These are phyloP conservation scores for Clarias laeviceps DNA, from an alignment of 2,797 vertebrate species.

Conservation along the genomic window DNA sequence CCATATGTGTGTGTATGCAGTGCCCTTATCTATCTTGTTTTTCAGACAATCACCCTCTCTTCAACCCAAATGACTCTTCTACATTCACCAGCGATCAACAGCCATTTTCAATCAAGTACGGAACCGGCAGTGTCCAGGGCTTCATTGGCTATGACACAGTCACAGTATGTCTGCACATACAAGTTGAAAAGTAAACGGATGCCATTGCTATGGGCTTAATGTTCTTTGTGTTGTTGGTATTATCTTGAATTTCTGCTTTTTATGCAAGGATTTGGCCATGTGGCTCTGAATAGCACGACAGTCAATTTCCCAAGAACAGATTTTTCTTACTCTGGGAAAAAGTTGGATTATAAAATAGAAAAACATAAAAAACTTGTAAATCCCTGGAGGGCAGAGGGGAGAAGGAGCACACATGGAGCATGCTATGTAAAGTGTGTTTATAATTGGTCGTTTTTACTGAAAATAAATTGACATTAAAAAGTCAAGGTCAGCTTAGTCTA, in stretches of 20 bases:
- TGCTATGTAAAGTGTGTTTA: neutral
- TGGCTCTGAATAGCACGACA: neutral
- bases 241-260: neutral
- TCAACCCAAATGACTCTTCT: constrained; percentile 48
- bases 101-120: constrained; percentile 49
- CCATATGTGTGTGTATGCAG: no score
- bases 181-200: neutral
- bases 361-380: neutral
- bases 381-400: neutral
- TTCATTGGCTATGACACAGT: constrained; percentile 52
- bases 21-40: constrained; percentile 4
- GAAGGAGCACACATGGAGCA: neutral
- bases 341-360: neutral
- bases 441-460: neutral
- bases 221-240: neutral
- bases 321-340: neutral
- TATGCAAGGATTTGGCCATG: neutral
- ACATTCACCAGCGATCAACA: constrained; percentile 36
- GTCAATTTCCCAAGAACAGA: neutral
- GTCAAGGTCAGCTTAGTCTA: neutral
- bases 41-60: constrained; percentile 45
- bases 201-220: neutral
- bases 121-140: constrained; percentile 48
- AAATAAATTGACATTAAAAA: neutral
- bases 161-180: constrained; percentile 29